Conservation (phyloP, 1,140 invertebrate genomes). For the Druon quercuslanigerum region DNA sequence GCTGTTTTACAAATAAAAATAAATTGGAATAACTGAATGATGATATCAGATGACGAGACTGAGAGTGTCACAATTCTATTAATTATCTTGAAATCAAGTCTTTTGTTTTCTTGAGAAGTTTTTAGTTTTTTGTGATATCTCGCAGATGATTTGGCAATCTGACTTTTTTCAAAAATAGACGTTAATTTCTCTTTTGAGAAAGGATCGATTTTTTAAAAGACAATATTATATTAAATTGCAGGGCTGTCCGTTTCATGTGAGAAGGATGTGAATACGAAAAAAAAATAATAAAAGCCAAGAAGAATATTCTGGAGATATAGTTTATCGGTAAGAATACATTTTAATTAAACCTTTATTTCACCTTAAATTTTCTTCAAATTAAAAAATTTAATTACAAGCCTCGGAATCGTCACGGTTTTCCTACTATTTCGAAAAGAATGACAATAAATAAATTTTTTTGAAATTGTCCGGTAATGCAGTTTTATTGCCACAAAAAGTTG, state of each 20-base stretch:
- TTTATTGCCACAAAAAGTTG: too few species aligned
- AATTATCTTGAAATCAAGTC: conserved; percentile 59
- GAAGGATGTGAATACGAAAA: conserved; percentile 77
- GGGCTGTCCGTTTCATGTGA: conserved; percentile 97
- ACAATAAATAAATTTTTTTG: too few species aligned
- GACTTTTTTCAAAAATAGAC: conserved; percentile 45
- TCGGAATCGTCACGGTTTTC: too few species aligned
- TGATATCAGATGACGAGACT: conserved; percentile 73
- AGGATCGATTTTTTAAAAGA: not conserved
- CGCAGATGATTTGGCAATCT: conserved; percentile 68
- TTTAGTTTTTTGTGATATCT: conserved; percentile 41
- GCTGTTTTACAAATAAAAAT: too few species aligned
- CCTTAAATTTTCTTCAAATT: too few species aligned
- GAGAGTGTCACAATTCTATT: conserved; percentile 56
- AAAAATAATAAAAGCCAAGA: too few species aligned
- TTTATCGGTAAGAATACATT: too few species aligned
- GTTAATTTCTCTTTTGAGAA: not conserved
- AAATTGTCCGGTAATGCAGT: too few species aligned
- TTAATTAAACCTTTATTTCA: too few species aligned
- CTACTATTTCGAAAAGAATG: too few species aligned
- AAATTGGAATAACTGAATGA: conserved; percentile 54
- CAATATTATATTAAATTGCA: conserved; percentile 40
- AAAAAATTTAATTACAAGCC: too few species aligned
- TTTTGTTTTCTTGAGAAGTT: conserved; percentile 58
- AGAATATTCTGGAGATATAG: too few species aligned